These are phyloP conservation scores for Drosophila demipolita DNA, from an alignment of 2,888 invertebrate genomes.

Conservation along the genomic window DNA sequence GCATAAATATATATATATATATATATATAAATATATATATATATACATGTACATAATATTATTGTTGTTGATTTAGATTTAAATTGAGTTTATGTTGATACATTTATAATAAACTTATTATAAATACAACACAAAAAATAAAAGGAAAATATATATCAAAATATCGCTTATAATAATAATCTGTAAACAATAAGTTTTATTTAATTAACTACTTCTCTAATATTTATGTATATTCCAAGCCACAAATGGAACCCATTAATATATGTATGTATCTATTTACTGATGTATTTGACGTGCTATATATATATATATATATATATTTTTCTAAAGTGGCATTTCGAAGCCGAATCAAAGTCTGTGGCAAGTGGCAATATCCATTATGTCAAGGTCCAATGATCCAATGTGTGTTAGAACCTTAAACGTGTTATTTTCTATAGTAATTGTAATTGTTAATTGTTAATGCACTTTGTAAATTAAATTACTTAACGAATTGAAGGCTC, in stretches of 20 bases:
- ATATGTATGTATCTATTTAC: not conserved
- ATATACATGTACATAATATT: not conserved
- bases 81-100: not conserved
- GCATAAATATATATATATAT: no score
- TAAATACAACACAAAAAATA: not conserved
- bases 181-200: not conserved
- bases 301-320: no score
- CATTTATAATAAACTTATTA: not conserved
- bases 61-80: not conserved
- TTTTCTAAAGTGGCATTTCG: conserved; percentile 2
- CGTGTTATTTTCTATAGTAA: conserved; percentile 21
- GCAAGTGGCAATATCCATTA: conserved; percentile 26
- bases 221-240: not conserved
- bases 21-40: no score
- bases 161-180: not conserved
- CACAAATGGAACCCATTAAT: not conserved
- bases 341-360: conserved; percentile 29
- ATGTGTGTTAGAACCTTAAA: conserved; percentile 11
- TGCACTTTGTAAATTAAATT: conserved; percentile 54
- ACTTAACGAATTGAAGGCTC: conserved; percentile 52
- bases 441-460: conserved; percentile 49
- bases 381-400: conserved; percentile 60
- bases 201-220: not conserved
- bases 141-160: not conserved
- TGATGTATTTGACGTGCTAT: not conserved